Evolutionary conservation across 1,140 invertebrate genomes (phyloP).

Genomic region (Agrilus planipennis): DNA sequence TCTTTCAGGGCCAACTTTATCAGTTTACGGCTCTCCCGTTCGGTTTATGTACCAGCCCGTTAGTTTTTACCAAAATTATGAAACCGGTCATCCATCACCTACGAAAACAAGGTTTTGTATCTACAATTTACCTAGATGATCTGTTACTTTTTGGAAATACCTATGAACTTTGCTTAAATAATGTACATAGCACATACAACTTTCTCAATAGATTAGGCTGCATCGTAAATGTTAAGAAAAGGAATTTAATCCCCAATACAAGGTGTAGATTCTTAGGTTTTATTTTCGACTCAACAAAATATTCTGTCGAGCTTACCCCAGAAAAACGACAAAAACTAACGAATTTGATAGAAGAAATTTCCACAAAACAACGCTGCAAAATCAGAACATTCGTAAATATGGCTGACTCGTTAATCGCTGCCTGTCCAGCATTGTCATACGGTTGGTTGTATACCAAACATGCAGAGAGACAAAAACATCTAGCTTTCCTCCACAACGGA

Average conservation of each 20-base stretch:
- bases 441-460: constrained; percentile 18
- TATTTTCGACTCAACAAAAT: not conserved
- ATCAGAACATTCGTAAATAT: not conserved
- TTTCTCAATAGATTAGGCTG: not conserved
- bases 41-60: not conserved
- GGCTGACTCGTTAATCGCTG: not conserved
- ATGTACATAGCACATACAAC: not conserved
- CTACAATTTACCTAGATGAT: not conserved
- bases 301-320: not conserved
- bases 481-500: not conserved
- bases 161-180: not conserved
- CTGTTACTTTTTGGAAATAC: not conserved
- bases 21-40: constrained; percentile 18
- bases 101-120: constrained; percentile 1
- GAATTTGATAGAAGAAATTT: not conserved
- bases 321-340: not conserved
- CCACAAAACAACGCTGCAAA: not conserved
- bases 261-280: not conserved
- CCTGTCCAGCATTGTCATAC: constrained; percentile 12
- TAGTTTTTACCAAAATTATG: constrained; percentile 6
- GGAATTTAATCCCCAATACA: not conserved
- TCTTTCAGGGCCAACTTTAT: constrained; percentile 11
- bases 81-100: constrained; percentile 14
- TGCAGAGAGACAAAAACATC: constrained; percentile 16
- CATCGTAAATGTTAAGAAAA: not conserved